Evolutionary conservation across 2,113 vertebrate genomes (phyloP), one percentile per base, ranked within the genome.

Genomic region (Anolis carolinensis): DNA sequence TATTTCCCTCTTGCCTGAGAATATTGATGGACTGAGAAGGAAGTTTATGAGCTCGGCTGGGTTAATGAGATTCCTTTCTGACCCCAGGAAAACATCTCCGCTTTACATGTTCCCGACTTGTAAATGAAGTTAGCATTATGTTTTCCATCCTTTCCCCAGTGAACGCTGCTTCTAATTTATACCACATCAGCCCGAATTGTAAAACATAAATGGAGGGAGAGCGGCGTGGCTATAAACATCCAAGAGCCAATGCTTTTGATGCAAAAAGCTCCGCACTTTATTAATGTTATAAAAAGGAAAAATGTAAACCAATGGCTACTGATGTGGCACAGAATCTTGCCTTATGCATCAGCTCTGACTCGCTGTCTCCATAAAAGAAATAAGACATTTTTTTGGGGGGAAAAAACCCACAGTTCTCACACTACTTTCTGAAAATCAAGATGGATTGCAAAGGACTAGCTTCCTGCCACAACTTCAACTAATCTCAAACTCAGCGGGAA

Each of bases 81-180:
- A 87, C 85, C 73, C 78, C 82, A 88, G 85, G 87, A 91, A 93
- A 92, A 86, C 81, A 81, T 50, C 68, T 55, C 89, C 89, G 77
- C 63, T 79, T 93, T 93, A 90, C 88, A 93, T 91, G 88, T 91
- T 90, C 84, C 91, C 88, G 91, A 1, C 71, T 82, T 80, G 85
- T 89, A 73, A 87, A 82, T 74, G 82, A 92, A 85, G 73, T 71
- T 86, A 86, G 90, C 67, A 93, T 84, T 71, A 73, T 79, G 84
- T 91, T 86, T 89, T 70, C 86, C 85, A 81, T 88, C 81, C 81
- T 91, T 93, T 88, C 84, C 71, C 79, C 50, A 75, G 86, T 90
- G 88, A 93, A 87, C 76, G 10, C 25, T 77, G 75, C 79, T 92
- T 87, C 92, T 93, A 89, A 90, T 90, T 93, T 92, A 90, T 89